phyloP scores from a whole-genome alignment of 2,113 vertebrate genomes.

The Myotis yumanensis region DNA sequence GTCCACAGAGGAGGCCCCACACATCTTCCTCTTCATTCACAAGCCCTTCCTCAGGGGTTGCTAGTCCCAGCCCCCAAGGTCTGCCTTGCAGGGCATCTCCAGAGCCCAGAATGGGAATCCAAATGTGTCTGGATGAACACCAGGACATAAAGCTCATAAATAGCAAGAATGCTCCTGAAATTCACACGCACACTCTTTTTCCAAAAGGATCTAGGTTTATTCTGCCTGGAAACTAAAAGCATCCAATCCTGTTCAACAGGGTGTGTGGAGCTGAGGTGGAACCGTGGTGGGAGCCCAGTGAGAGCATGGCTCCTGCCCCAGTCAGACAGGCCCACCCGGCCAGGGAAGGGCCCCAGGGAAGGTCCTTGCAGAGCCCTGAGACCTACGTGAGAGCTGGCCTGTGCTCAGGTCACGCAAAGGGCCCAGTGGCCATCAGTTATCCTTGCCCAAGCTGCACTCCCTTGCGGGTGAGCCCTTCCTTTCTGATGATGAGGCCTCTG shows the following conservation, averaged over 20 bases:
- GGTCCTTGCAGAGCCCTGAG: not conserved
- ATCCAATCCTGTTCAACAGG: not conserved
- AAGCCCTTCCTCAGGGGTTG: not conserved
- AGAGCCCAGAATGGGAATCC: not conserved
- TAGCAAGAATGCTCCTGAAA: not conserved
- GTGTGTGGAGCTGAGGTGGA: too few relatives aligned
- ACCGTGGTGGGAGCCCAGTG: not conserved
- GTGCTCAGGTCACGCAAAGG: not conserved
- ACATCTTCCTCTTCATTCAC: not conserved
- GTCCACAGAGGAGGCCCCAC: not conserved
- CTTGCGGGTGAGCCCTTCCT: accelerated
- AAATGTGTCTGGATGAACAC: not conserved
- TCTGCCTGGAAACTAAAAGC: not conserved
- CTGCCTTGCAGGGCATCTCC: not conserved
- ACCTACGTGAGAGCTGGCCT: not conserved
- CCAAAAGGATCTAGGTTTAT: conserved; percentile 57
- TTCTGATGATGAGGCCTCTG: not conserved
- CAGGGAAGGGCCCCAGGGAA: not conserved
- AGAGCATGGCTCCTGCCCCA: not conserved
- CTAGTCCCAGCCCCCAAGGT: not conserved
- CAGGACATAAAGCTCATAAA: not conserved
- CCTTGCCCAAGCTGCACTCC: not conserved
- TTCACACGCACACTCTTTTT: not conserved
- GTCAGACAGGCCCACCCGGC: not conserved
- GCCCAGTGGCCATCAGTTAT: not conserved